A percentile compares a stretch with the other conserved stretches of the same genome.
These are phyloP conservation scores for Champsocephalus esox DNA, from an alignment of 2,797 vertebrate species.

Conservation along the genomic window DNA sequence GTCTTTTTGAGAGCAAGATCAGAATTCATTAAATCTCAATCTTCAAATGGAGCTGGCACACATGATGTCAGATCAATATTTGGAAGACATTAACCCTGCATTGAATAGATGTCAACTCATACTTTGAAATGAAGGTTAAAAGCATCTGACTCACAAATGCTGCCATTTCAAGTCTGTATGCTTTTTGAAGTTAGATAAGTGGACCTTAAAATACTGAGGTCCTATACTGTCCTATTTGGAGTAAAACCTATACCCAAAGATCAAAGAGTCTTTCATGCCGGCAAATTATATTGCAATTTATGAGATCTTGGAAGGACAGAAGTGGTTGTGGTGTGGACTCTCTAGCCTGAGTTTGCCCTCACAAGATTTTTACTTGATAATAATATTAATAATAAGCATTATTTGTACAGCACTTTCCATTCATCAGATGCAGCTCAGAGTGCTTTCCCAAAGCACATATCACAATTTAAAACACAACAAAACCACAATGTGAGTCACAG, in stretches of 20 bases:
- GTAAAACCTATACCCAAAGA: slow-evolving; percentile 2
- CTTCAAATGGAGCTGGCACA: slow-evolving; percentile 22
- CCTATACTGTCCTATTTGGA: background rate
- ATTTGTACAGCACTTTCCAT: too few relatives aligned
- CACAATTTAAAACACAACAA: too few relatives aligned
- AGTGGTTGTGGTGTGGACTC: slow-evolving; percentile 5
- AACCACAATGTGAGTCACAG: too few relatives aligned
- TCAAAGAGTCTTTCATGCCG: slow-evolving; percentile 11
- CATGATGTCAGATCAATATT: slow-evolving; percentile 26
- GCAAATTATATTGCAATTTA: slow-evolving; percentile 1
- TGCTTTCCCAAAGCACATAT: too few relatives aligned
- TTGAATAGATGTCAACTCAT: slow-evolving; percentile 15
- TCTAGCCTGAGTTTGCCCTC: slow-evolving; percentile 16
- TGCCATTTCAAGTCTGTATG: background rate
- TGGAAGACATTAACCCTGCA: slow-evolving; percentile 24
- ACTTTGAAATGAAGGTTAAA: background rate
- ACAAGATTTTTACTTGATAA: slow-evolving; percentile 15
- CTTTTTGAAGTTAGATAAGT: background rate
- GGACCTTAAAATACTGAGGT: background rate
- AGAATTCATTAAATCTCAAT: slow-evolving; percentile 43
- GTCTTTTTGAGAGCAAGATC: slow-evolving; percentile 21
- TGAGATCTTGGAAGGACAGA: slow-evolving; percentile 11
- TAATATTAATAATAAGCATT: too few relatives aligned
- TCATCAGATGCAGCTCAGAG: too few relatives aligned
- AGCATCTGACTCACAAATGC: background rate